Evolutionary conservation across 2,797 vertebrate species (phyloP).

Genomic region (Simalia tracyae): DNA sequence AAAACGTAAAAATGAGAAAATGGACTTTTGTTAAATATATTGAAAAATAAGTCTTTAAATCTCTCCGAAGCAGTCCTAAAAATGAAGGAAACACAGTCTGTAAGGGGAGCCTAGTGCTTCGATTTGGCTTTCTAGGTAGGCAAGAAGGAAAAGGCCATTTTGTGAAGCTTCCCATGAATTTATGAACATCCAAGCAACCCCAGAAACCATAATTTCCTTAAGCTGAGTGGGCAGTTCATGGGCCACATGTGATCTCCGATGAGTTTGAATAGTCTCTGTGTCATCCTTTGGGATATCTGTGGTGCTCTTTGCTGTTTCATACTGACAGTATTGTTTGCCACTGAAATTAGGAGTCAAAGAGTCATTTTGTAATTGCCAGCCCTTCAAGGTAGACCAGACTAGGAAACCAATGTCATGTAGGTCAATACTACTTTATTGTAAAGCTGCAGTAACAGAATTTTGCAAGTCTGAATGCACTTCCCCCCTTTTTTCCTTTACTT

Average conservation of each 20-base stretch:
- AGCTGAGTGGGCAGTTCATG: neutral
- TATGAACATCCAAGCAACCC: neutral
- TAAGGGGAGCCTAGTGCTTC: neutral
- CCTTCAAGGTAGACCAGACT: neutral
- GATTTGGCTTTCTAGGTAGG: neutral
- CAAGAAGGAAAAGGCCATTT: neutral
- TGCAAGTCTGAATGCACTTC: neutral
- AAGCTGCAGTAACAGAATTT: neutral
- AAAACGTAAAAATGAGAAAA: slow-evolving; percentile 23
- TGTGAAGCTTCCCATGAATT: neutral
- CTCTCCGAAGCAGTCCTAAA: neutral
- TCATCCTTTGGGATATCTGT: neutral
- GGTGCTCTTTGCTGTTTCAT: neutral
- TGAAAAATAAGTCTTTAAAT: slow-evolving; percentile 22
- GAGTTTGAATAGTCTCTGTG: neutral
- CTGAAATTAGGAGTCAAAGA: neutral
- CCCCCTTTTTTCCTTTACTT: neutral
- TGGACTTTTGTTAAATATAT: neutral
- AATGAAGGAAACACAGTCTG: neutral
- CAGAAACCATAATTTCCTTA: neutral
- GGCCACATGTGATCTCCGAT: neutral
- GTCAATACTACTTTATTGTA: neutral
- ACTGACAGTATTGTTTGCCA: neutral
- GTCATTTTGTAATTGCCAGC: neutral
- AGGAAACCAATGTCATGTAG: neutral